Percentiles rank a stretch among this genome's conserved stretches.
These are phyloP conservation scores for Rhinella marina DNA, from an alignment of 2,797 vertebrate species.

Conservation along the genomic window DNA sequence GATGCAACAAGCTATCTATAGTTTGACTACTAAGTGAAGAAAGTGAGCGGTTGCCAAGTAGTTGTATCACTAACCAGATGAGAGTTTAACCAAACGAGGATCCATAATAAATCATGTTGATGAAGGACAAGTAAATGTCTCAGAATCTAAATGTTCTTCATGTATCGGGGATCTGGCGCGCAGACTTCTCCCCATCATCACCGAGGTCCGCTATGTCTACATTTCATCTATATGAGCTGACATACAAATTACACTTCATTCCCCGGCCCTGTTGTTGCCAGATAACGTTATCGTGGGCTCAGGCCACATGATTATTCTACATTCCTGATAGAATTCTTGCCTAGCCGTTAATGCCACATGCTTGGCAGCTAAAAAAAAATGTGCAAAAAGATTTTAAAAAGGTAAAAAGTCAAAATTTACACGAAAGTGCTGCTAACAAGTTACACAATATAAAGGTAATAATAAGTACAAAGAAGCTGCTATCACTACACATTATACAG, in stretches of 20 bases:
- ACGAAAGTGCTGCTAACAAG: neutral
- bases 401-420: neutral
- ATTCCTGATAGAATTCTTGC: conserved; percentile 20
- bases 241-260: conserved; percentile 41
- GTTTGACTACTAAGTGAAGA: conserved; percentile 48
- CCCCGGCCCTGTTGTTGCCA: neutral
- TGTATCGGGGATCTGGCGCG: neutral
- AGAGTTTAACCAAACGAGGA: conserved; percentile 8
- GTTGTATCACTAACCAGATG: conserved; percentile 27
- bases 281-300: conserved; percentile 2
- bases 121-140: conserved; percentile 20
- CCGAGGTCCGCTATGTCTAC: neutral
- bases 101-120: conserved; percentile 29
- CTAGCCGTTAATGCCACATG: neutral
- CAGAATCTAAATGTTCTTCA: neutral
- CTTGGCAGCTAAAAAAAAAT: neutral
- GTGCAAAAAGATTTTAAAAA: neutral
- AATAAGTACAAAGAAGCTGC: neutral
- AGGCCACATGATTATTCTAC: neutral
- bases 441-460: neutral
- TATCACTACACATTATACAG: too few relatives aligned
- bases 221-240: conserved; percentile 30
- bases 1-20: conserved; percentile 33
- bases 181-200: neutral
- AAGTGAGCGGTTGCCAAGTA: neutral